Evolutionary conservation across 2,888 invertebrate species (phyloP).

Genomic region (Zaprionus lineosus): DNA sequence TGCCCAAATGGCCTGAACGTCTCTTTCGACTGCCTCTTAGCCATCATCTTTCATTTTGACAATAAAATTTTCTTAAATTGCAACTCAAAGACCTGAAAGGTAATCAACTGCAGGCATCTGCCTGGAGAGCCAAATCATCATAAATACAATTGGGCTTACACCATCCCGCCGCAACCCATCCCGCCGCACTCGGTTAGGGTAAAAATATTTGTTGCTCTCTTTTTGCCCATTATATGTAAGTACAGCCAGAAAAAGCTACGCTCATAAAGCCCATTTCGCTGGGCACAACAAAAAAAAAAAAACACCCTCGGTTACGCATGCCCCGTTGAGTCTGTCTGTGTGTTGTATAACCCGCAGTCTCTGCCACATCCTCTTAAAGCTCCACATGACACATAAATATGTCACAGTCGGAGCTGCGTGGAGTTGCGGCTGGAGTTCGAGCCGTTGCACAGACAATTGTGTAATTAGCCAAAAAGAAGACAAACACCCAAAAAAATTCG

Average conservation of each 20-base stretch:
- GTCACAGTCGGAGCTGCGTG: constrained; percentile 26
- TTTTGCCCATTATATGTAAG: too few relatives aligned
- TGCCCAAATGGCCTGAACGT: constrained; percentile 55
- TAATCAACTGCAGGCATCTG: constrained; percentile 37
- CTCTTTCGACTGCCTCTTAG: neutral
- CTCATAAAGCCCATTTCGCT: constrained; percentile 45
- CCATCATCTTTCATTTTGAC: constrained; percentile 56
- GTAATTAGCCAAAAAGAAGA: constrained; percentile 64
- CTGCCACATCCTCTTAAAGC: too few relatives aligned
- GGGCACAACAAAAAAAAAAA: constrained; percentile 48
- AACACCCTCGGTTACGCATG: constrained; percentile 69
- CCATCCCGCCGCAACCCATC: neutral
- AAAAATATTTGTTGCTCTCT: too few relatives aligned
- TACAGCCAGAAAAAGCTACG: neutral
- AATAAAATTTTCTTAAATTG: constrained; percentile 68
- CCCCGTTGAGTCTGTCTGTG: constrained; percentile 29
- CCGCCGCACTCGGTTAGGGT: too few relatives aligned
- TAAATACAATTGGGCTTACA: neutral
- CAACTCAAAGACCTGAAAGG: constrained; percentile 44
- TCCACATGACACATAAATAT: constrained; percentile 50
- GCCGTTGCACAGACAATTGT: constrained; percentile 67
- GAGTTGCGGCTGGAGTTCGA: constrained; percentile 2
- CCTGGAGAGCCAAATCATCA: constrained; percentile 4
- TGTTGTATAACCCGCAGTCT: constrained; percentile 62
- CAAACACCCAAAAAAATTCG: constrained; percentile 4